Base-by-base conservation (phyloP, 1,140 invertebrate genomes). In the Neodiprion virginianus region DNA sequence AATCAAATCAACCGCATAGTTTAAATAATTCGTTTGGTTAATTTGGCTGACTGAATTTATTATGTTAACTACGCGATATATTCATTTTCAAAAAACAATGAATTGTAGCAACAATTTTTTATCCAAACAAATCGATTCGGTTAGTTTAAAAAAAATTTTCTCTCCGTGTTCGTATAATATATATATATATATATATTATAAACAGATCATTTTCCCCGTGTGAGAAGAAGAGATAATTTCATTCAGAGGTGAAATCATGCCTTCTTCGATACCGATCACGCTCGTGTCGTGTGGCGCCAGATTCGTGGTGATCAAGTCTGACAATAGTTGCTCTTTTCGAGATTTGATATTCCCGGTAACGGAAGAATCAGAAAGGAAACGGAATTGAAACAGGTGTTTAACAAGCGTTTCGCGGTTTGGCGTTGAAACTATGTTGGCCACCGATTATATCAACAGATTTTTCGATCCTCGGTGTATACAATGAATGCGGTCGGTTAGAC, bases 361-460 rank as follows among this genome's bases (percentile, higher is more conserved):
- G 28, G 28, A 40, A 40, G 2, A 40, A 40, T 40, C 53, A 0
- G n/a, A 61, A 61, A 61, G 5, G 28, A 5, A 40, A 40, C 53
- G 11, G 53, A 17, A 61, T 61, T 61, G 53, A 61, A 61, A 61
- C 53, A 61, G 53, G 53, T 61, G 53, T 61, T 61, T 17, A 61
- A 61, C n/a, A 8, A 40, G 28, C 28, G 28, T 17, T 61, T 8
- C n/a, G 53, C n/a, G 53, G 53, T 61, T 61, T 12, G 53, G 11
- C 53, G 53, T 40, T 40, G 28, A 40, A 40, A 40, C 28, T 40
- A 40, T 40, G 28, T 40, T 40, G 5, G 28, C 28, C 28, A 40
- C 28, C 28, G 28, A 40, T 40, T 40, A 40, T 40, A 14, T 9
- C 53, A 61, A 61, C 53, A 61, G 53, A 61, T 61, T 61, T 61